phyloP scores from a whole-genome alignment of 2,797 vertebrate genomes.

The Bucorvus abyssinicus region DNA sequence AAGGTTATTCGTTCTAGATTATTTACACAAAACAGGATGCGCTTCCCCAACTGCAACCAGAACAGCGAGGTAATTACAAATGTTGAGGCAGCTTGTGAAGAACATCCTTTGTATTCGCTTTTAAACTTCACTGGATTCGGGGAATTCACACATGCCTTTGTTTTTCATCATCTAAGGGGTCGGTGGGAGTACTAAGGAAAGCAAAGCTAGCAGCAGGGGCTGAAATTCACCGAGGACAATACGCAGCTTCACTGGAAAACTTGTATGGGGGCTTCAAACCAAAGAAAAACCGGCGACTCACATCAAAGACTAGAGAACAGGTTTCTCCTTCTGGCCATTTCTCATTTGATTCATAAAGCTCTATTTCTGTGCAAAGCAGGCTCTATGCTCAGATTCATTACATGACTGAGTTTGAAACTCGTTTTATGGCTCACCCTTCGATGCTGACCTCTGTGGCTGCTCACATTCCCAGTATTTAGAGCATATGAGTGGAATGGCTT shows the following conservation, averaged over 20 bases:
- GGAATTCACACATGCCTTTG: neutral
- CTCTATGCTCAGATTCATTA: neutral
- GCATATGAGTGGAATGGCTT: neutral
- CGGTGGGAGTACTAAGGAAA: neutral
- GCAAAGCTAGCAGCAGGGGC: neutral
- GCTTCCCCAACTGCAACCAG: neutral
- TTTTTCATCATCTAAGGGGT: slow-evolving; percentile 25
- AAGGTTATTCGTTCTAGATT: neutral
- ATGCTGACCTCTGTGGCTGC: slow-evolving; percentile 8
- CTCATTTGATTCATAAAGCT: neutral
- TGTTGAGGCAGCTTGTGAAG: neutral
- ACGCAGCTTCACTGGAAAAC: neutral
- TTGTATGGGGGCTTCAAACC: slow-evolving; percentile 28
- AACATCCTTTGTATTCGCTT: neutral
- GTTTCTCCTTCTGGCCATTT: neutral
- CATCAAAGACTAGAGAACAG: slow-evolving; percentile 28
- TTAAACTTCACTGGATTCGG: neutral
- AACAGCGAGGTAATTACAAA: neutral
- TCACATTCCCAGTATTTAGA: neutral
- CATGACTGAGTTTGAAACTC: neutral
- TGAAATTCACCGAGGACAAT: neutral
- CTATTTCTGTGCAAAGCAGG: neutral
- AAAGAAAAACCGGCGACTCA: neutral
- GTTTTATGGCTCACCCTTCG: slow-evolving; percentile 25
- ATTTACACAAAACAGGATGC: neutral